phyloP scores from a whole-genome alignment of 1,140 invertebrate genomes.

The Orussus abietinus region DNA sequence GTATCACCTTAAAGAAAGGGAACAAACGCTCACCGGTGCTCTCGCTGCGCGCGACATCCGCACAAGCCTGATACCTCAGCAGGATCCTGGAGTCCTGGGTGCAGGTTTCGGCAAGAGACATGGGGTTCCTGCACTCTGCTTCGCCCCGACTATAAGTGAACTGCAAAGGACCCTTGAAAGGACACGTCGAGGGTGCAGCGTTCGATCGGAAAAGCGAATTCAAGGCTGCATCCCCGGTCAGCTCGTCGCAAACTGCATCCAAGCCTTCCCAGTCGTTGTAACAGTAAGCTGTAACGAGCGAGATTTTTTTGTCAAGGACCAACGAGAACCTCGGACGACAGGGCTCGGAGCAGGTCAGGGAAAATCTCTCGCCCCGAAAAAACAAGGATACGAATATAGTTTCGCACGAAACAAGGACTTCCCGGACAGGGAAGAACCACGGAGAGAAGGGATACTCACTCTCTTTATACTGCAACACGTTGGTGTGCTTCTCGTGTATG shows the following conservation, averaged over 20 bases:
- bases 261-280: too few species aligned
- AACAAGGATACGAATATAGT: too few species aligned
- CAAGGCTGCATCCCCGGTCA: constrained; percentile 57
- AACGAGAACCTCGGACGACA: too few species aligned
- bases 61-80: constrained; percentile 79
- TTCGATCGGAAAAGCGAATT: constrained; percentile 60
- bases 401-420: too few species aligned
- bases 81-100: constrained; percentile 75
- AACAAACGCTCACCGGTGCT: constrained; percentile 57
- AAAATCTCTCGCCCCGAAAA: too few species aligned
- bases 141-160: constrained; percentile 68
- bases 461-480: constrained; percentile 75
- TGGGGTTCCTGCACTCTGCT: constrained; percentile 67
- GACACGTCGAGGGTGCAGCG: constrained; percentile 54
- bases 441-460: constrained; percentile 63
- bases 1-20: background rate
- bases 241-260: constrained; percentile 48
- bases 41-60: constrained; percentile 72
- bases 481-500: constrained; percentile 66
- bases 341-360: too few species aligned
- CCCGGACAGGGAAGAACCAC: too few species aligned
- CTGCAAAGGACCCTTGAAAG: constrained; percentile 55
- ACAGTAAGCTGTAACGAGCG: constrained; percentile 47
- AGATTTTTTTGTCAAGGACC: background rate
- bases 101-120: constrained; percentile 76